Conservation (phyloP, 1,140 invertebrate species). For the Penaeus vannamei region DNA sequence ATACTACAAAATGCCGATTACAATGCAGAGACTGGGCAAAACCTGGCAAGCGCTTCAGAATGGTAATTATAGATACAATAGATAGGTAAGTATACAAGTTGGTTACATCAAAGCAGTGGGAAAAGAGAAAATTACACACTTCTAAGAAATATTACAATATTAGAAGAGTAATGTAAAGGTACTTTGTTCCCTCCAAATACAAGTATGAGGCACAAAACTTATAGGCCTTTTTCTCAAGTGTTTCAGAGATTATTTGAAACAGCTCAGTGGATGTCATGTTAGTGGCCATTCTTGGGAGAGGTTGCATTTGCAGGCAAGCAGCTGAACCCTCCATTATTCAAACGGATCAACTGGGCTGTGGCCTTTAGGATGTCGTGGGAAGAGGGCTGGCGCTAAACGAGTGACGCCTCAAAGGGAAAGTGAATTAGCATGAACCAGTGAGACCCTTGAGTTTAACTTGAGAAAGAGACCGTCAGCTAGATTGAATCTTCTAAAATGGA, state of each 20-base stretch:
- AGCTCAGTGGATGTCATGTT: conserved; percentile 53
- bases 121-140: conserved; percentile 65
- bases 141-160: conserved; percentile 66
- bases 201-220: conserved; percentile 66
- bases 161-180: conserved; percentile 66
- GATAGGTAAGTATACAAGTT: conserved; percentile 63
- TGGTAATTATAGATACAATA: conserved; percentile 63
- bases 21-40: conserved; percentile 49
- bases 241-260: conserved; percentile 60
- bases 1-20: neutral
- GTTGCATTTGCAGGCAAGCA: conserved; percentile 47
- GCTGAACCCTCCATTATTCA: conserved; percentile 42
- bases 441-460: conserved; percentile 64
- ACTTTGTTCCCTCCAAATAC: conserved; percentile 67
- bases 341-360: conserved; percentile 53
- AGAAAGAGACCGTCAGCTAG: conserved; percentile 66
- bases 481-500: conserved; percentile 65
- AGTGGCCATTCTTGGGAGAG: conserved; percentile 53
- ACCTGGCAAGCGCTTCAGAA: conserved; percentile 64
- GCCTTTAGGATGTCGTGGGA: conserved; percentile 54
- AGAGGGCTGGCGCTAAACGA: conserved; percentile 43
- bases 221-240: conserved; percentile 66
- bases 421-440: conserved; percentile 60
- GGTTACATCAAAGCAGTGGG: conserved; percentile 65
- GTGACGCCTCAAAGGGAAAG: conserved; percentile 52